Base-by-base conservation (phyloP, 2,797 vertebrate species). In the Sparus aurata region DNA sequence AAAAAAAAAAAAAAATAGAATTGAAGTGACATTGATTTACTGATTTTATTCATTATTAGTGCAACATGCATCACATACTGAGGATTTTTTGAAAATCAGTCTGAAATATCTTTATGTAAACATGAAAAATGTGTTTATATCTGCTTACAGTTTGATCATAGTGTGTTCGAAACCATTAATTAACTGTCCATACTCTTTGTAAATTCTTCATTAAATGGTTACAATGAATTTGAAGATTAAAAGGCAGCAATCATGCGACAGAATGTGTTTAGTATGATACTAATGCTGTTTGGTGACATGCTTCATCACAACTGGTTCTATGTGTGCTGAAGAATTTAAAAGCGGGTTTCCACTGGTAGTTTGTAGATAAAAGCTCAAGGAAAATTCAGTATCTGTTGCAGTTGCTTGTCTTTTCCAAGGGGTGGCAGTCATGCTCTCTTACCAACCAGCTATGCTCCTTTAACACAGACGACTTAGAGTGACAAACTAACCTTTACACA, bases 401-500 rank as follows among this genome's bases (percentile, higher is more conserved):
- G 63, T 85, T 77, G 34, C 70, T 1, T 0, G 0, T 15, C 30
- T 62, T 52, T 47, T 75, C 92, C 93, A 93, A 27, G 60, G 63
- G 89, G 88, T 91, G 94, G 89, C 92, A 91, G 88, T 85, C 79
- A 68, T 18, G 69, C 84, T 82, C 86, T 92, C 71, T 87, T 4
- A 3, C 25, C 70, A 50, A 49, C 17, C 63, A 55, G 60, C 47
- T 3, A 1, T 5, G 22, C 25, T 67, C 12, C 18, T 2, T 65
- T 23, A 50, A 25, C 10, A 1, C 38, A 46, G 60, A 53, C 43
- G 69, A 82, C 79, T 79, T 61, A 74, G 60, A 88, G 77, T 57
- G 77, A 79, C 76, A 81, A 79, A 54, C 72, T 85, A 84, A 80
- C 81, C 75, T 91, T 91, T 85, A 53, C 75, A 66, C 70, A 53